A percentile compares a stretch with the other conserved stretches of the same genome.
Evolutionary conservation across 2,888 invertebrate genomes (phyloP).

Genomic region (Drosophila aldrichi): DNA sequence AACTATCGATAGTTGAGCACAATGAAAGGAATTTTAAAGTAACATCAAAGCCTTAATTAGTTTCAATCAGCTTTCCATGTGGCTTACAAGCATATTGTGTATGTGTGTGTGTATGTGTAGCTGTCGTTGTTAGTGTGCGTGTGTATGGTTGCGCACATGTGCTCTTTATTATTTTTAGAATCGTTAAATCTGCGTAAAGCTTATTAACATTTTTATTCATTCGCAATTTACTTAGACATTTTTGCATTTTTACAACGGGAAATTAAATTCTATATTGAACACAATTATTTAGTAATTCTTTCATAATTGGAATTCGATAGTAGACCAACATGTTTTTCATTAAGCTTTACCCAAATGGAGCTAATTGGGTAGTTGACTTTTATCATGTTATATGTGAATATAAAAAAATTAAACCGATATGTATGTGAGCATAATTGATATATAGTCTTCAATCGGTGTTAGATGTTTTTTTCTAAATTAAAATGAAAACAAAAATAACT

Average conservation of each 20-base stretch:
- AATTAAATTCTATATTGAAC: background rate
- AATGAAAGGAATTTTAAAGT: background rate
- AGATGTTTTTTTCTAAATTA: too few species aligned
- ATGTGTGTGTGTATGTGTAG: background rate
- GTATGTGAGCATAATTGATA: background rate
- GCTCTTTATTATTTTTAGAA: background rate
- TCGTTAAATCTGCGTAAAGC: background rate
- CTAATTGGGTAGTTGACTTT: too few species aligned
- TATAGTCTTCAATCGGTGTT: background rate
- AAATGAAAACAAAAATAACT: too few species aligned
- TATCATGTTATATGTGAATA: background rate
- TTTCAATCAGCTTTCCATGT: background rate
- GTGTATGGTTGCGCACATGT: background rate
- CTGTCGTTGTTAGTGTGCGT: background rate
- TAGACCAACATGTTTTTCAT: background rate
- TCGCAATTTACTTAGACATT: background rate
- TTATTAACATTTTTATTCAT: background rate
- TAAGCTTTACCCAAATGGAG: background rate
- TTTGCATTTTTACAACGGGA: conserved; percentile 3
- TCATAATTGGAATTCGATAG: conserved; percentile 15
- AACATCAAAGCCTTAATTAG: background rate
- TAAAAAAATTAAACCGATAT: background rate
- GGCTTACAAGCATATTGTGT: background rate
- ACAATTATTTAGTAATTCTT: conserved; percentile 2
- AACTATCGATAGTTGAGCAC: conserved; percentile 2